phyloP scores from a whole-genome alignment of 2,113 vertebrate species.

The Redunca redunca region DNA sequence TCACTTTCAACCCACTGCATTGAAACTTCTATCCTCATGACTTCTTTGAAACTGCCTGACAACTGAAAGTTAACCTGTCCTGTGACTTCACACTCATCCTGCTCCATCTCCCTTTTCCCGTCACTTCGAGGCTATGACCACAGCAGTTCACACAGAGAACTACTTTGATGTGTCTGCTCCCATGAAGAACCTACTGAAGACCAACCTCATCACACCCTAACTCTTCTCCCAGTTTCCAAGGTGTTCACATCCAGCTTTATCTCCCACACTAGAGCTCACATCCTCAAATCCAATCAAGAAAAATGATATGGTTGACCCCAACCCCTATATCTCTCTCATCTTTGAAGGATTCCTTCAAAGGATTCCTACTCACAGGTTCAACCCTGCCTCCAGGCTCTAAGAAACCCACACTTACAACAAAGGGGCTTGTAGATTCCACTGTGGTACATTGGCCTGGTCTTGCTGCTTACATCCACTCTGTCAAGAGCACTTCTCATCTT shows the following conservation, averaged over 20 bases:
- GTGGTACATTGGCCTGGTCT: not conserved
- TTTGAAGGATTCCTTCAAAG: not conserved
- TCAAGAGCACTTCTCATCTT: not conserved
- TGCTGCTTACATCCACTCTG: not conserved
- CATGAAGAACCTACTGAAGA: not conserved
- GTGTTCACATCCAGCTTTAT: not conserved
- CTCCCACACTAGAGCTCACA: rapidly evolving
- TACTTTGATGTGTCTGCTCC: too few relatives aligned
- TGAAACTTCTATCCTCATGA: not conserved
- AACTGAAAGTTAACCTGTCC: not conserved
- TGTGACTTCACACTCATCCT: not conserved
- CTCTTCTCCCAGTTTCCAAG: not conserved
- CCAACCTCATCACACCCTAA: not conserved
- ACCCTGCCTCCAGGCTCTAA: not conserved
- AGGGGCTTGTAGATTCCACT: too few relatives aligned
- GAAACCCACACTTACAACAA: not conserved
- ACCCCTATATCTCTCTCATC: not conserved
- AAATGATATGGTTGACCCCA: not conserved
- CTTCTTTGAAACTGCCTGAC: not conserved
- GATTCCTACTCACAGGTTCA: not conserved
- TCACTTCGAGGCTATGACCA: not conserved
- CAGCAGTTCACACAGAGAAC: not conserved
- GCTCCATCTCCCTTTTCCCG: not conserved
- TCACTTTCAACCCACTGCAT: not conserved
- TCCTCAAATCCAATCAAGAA: not conserved